A percentile compares a stretch with the other conserved stretches of the same genome.
phyloP scores from a whole-genome alignment of 2,113 vertebrate species.

The Brachyhypopomus gauderio region DNA sequence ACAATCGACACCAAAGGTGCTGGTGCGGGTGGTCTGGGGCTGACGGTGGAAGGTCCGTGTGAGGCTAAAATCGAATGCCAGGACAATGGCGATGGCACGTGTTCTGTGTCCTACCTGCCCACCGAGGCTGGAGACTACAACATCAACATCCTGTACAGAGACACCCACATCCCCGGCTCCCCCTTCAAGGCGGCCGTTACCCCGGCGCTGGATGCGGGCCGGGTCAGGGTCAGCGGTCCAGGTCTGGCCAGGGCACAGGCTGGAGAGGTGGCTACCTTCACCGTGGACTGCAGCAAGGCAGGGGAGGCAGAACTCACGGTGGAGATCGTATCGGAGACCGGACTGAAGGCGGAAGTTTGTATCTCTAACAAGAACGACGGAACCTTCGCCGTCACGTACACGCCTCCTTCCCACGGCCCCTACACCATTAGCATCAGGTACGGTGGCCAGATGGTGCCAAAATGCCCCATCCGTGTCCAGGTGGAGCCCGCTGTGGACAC shows the following conservation, averaged over 20 bases:
- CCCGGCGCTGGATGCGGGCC: conserved; percentile 83
- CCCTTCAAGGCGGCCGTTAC: conserved; percentile 85
- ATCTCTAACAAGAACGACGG: conserved; percentile 90
- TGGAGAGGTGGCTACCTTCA: conserved; percentile 83
- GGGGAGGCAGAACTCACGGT: conserved; percentile 91
- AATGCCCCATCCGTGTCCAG: conserved; percentile 84
- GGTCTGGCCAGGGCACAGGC: conserved; percentile 85
- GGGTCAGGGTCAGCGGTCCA: conserved; percentile 86
- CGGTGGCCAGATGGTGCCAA: conserved; percentile 84
- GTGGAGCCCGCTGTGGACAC: conserved; percentile 88
- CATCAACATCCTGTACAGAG: conserved; percentile 89
- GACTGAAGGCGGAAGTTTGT: conserved; percentile 87
- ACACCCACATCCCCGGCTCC: conserved; percentile 88
- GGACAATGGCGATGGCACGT: conserved; percentile 88
- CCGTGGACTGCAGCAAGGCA: conserved; percentile 88
- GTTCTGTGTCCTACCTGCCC: conserved; percentile 89
- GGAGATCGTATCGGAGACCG: conserved; percentile 88
- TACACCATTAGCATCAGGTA: conserved; percentile 96
- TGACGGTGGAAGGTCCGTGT: conserved; percentile 89
- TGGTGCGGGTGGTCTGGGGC: conserved; percentile 84
- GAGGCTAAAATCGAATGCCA: conserved; percentile 92
- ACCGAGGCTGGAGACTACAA: conserved; percentile 85
- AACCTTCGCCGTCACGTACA: conserved; percentile 92
- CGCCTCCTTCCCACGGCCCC: conserved; percentile 81
- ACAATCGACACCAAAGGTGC: conserved; percentile 91